Percentiles rank a stretch among this genome's conserved stretches.
These are phyloP conservation scores for Ianthella basta DNA, from an alignment of 37 sponge, comb jelly and placozoan species.

Conservation along the genomic window DNA sequence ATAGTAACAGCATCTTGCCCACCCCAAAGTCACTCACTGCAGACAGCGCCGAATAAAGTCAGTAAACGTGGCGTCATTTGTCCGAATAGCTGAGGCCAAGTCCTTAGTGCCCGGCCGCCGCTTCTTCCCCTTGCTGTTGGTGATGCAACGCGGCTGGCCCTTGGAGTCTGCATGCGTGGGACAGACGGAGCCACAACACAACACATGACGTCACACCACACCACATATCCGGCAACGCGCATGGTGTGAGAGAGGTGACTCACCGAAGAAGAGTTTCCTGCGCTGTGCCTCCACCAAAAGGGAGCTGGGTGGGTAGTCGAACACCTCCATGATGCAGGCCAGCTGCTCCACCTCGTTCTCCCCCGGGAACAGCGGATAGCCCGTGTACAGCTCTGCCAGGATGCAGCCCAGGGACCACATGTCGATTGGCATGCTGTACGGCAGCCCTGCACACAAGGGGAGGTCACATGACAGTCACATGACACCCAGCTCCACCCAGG, in stretches of 20 bases:
- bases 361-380: conserved; percentile 94
- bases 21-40: conserved; percentile 18
- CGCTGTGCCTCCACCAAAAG: conserved; percentile 82
- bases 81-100: conserved; percentile 64
- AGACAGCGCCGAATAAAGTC: conserved; percentile 90
- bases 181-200: neutral
- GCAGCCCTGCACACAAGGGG: conserved; percentile 44
- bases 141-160: conserved; percentile 75
- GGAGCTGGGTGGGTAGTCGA: conserved; percentile 62
- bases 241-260: too few species aligned
- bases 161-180: conserved; percentile 67
- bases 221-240: conserved; percentile 26
- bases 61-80: conserved; percentile 73
- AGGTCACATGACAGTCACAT: neutral
- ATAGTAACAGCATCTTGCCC: neutral
- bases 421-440: conserved; percentile 91
- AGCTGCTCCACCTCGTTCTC: conserved; percentile 93
- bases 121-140: conserved; percentile 84
- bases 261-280: conserved; percentile 53
- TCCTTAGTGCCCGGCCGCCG: conserved; percentile 69
- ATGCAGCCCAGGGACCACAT: conserved; percentile 94
- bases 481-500: neutral
- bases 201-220: conserved; percentile 19
- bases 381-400: conserved; percentile 87
- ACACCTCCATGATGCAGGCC: conserved; percentile 88